phyloP scores from a whole-genome alignment of 2,888 invertebrate species.

The Drosophila subsilvestris region DNA sequence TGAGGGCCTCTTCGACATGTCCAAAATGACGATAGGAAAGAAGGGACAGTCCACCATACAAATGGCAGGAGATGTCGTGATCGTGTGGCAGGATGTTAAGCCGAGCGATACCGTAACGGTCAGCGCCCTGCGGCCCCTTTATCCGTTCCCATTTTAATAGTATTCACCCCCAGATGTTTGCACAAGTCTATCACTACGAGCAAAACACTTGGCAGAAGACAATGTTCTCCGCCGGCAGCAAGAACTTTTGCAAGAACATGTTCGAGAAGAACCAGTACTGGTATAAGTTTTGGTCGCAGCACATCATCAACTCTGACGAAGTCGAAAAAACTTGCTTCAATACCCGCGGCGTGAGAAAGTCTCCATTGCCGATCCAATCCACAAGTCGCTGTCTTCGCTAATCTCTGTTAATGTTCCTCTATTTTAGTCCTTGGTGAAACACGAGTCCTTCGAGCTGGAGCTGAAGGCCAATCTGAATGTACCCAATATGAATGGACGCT shows the following conservation, averaged over 20 bases:
- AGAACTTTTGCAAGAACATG: constrained; percentile 21
- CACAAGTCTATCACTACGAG: not conserved
- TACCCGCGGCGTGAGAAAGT: constrained; percentile 11
- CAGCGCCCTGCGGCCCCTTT: not conserved
- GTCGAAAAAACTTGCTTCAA: constrained; percentile 19
- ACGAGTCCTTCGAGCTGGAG: not conserved
- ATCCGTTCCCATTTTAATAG: not conserved
- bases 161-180: not conserved
- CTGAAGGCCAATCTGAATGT: constrained; percentile 8
- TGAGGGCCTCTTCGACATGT: not conserved
- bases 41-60: not conserved
- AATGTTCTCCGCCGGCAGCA: constrained; percentile 6
- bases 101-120: constrained; percentile 4
- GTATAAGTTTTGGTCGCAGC: constrained; percentile 21
- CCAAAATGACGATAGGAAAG: not conserved
- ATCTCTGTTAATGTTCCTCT: not conserved
- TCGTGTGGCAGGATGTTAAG: constrained; percentile 11
- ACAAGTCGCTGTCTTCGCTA: too few species aligned
- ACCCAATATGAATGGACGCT: constrained; percentile 9
- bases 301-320: constrained; percentile 14
- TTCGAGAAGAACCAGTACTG: constrained; percentile 19
- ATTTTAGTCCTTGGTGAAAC: not conserved
- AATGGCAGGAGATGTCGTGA: not conserved
- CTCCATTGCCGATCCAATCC: too few species aligned
- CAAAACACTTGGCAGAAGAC: constrained; percentile 12